Percentiles rank a stretch among this genome's conserved stretches.
These are phyloP conservation scores for Sinhomidia bicolor DNA, from an alignment of 2,888 invertebrate genomes.

Conservation along the genomic window DNA sequence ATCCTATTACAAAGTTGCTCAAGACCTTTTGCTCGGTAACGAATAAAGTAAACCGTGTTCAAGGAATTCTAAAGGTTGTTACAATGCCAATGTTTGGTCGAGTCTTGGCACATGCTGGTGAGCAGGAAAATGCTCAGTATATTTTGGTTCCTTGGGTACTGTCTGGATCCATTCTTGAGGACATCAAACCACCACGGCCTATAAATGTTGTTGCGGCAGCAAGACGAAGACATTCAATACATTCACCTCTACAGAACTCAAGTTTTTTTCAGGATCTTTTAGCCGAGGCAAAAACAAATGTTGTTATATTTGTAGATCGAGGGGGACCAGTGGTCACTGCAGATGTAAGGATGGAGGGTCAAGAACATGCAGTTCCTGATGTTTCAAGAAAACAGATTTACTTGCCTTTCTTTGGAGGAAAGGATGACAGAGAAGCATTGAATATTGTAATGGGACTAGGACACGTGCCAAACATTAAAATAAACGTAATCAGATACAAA, in stretches of 20 bases:
- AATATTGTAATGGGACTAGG: constrained; percentile 59
- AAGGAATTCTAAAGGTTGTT: constrained; percentile 68
- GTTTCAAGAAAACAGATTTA: constrained; percentile 56
- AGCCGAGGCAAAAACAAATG: neutral
- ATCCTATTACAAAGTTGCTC: constrained; percentile 74
- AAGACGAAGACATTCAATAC: constrained; percentile 53
- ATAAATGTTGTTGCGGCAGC: constrained; percentile 40
- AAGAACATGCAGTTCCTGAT: neutral
- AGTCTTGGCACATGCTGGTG: constrained; percentile 38
- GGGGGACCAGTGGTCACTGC: constrained; percentile 45
- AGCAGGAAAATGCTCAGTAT: constrained; percentile 59
- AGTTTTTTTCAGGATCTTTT: constrained; percentile 71
- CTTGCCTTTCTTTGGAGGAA: constrained; percentile 74
- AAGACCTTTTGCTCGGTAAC: constrained; percentile 68
- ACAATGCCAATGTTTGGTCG: constrained; percentile 68
- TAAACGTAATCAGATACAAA: constrained; percentile 56
- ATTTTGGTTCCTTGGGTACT: constrained; percentile 75
- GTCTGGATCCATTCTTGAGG: constrained; percentile 63
- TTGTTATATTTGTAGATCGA: constrained; percentile 70
- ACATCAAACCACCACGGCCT: neutral
- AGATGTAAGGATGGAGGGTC: neutral
- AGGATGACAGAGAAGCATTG: constrained; percentile 71
- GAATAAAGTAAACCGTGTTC: constrained; percentile 16
- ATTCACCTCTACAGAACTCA: constrained; percentile 62
- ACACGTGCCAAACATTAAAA: neutral